Evolutionary conservation across 2,113 vertebrate genomes (phyloP).

Genomic region (Hydropotes inermis): DNA sequence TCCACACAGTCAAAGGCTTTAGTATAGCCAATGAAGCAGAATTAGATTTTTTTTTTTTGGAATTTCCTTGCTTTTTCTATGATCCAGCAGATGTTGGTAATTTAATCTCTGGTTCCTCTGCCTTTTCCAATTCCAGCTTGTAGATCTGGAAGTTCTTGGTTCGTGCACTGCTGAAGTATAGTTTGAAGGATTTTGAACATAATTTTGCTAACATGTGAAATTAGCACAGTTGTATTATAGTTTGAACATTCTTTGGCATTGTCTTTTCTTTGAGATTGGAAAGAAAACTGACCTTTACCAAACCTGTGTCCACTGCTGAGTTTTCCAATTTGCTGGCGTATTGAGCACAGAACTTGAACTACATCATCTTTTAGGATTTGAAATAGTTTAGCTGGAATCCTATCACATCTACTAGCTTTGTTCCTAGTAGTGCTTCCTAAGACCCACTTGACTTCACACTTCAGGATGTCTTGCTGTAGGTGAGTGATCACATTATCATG

Average conservation of each 20-base stretch:
- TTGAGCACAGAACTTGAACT: background rate
- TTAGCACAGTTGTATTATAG: background rate
- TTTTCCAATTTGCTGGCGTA: background rate
- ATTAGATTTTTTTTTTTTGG: background rate
- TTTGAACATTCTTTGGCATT: background rate
- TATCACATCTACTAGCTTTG: background rate
- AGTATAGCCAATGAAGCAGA: background rate
- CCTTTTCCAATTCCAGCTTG: background rate
- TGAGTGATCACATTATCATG: background rate
- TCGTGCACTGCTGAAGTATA: background rate
- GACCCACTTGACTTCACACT: background rate
- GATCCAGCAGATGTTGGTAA: background rate
- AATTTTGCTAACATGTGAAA: background rate
- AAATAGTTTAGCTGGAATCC: background rate
- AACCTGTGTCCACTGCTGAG: background rate
- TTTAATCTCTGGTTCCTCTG: background rate
- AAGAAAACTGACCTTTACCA: background rate
- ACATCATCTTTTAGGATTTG: background rate
- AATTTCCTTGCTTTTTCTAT: background rate
- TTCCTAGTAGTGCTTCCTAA: background rate
- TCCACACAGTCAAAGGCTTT: background rate
- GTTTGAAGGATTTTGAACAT: background rate
- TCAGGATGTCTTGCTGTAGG: background rate
- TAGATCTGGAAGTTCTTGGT: background rate
- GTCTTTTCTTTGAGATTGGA: background rate